Conservation (phyloP, 2,113 vertebrate species). For the Ciconia boyciana region DNA sequence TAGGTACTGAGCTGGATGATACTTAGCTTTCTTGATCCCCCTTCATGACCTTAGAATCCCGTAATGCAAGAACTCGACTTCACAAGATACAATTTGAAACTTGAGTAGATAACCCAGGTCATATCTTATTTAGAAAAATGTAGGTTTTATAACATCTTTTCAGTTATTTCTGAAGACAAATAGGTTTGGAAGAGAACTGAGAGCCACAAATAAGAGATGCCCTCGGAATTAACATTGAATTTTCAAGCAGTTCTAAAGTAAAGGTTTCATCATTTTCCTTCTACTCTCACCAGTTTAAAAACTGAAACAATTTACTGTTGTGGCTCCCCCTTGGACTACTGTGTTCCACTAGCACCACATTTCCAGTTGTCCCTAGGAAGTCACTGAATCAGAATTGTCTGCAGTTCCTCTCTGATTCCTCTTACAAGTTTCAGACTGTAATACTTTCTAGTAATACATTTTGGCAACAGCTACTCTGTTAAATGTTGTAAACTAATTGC, state of each 20-base stretch:
- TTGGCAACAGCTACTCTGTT: not conserved
- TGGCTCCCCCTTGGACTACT: not conserved
- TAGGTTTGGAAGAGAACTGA: not conserved
- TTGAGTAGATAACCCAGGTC: not conserved
- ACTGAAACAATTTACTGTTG: not conserved
- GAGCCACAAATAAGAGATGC: not conserved
- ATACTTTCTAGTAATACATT: not conserved
- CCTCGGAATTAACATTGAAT: not conserved
- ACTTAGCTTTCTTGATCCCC: not conserved
- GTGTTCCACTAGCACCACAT: not conserved
- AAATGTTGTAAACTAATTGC: not conserved
- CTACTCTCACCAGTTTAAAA: not conserved
- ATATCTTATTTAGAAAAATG: conserved; percentile 7
- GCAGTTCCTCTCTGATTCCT: not conserved
- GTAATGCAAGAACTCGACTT: not conserved
- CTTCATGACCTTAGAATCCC: not conserved
- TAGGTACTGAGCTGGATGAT: not conserved
- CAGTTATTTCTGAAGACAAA: not conserved
- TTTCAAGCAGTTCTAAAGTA: not conserved
- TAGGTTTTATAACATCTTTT: not conserved
- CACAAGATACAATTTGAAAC: not conserved
- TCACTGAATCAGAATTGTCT: not conserved
- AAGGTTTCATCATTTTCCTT: not conserved
- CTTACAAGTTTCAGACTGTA: not conserved
- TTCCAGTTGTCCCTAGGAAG: not conserved